Evolutionary conservation across 1,140 invertebrate genomes (phyloP).

Genomic region (Bombus difficillimus): DNA sequence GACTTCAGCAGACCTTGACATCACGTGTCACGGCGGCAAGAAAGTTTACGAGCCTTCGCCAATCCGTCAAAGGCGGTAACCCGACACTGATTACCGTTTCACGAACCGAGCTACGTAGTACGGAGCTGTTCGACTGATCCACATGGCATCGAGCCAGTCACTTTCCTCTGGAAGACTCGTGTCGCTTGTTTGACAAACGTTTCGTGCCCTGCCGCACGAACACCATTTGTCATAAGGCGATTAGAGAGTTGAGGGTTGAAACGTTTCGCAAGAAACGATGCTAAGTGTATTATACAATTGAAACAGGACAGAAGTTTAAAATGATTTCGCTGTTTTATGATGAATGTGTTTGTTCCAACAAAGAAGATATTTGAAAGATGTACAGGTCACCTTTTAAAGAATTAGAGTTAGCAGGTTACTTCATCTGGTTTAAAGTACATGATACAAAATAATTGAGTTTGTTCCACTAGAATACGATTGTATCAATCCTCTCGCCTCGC

Average conservation of each 20-base stretch:
- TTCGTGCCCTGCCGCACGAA: not conserved
- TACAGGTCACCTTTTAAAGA: no score
- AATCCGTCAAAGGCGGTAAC: slow-evolving; percentile 69
- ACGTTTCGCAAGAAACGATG: not conserved
- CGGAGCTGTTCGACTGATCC: slow-evolving; percentile 22
- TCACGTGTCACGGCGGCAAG: slow-evolving; percentile 58
- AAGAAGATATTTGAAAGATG: no score
- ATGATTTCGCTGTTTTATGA: no score
- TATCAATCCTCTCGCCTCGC: no score
- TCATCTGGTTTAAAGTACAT: no score
- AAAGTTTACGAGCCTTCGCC: slow-evolving; percentile 65
- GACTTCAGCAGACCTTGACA: slow-evolving; percentile 64
- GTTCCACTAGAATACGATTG: no score
- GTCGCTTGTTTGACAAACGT: not conserved
- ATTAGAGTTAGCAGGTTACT: no score
- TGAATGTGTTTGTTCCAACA: no score
- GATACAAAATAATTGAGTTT: no score
- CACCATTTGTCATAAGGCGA: not conserved
- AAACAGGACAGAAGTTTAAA: no score
- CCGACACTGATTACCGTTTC: slow-evolving; percentile 66
- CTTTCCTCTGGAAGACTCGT: slow-evolving; percentile 15
- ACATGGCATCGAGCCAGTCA: slow-evolving; percentile 30
- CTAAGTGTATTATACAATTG: no score
- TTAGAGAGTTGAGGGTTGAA: not conserved
- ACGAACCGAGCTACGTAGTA: slow-evolving; percentile 37